These are phyloP conservation scores for Heliconius ismenius DNA, from an alignment of 2,888 invertebrate genomes.

Conservation along the genomic window DNA sequence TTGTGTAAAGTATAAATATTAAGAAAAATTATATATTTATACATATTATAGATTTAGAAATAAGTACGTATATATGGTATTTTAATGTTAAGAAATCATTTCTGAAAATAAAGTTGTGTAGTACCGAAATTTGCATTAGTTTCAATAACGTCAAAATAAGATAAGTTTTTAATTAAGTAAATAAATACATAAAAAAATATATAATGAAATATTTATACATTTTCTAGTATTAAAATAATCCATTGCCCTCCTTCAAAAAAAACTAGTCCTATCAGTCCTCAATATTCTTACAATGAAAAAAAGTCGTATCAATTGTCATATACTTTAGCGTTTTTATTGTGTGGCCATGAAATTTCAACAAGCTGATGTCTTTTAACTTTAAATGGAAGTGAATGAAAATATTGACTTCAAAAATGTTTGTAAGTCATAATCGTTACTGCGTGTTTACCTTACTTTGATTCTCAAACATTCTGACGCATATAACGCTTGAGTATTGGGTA, in stretches of 20 bases:
- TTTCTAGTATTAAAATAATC: no score
- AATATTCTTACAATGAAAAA: conserved; percentile 9
- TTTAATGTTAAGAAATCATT: no score
- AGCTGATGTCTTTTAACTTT: conserved; percentile 32
- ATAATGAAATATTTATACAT: no score
- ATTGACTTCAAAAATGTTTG: conserved; percentile 44
- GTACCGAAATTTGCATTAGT: no score
- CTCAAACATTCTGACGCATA: conserved; percentile 52
- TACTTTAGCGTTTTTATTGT: conserved; percentile 36
- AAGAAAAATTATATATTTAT: no score
- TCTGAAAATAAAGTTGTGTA: no score
- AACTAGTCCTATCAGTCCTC: neutral
- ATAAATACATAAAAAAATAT: neutral
- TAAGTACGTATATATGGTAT: no score
- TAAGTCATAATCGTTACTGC: conserved; percentile 37
- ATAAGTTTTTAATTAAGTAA: no score
- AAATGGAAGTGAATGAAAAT: conserved; percentile 45
- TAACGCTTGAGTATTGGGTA: conserved; percentile 40
- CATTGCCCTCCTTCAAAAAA: neutral
- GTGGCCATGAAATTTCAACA: conserved; percentile 41
- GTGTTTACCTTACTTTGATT: conserved; percentile 26
- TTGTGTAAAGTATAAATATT: neutral
- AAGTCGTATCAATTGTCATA: neutral
- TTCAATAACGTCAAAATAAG: no score
- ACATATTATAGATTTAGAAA: no score